These are phyloP conservation scores for Spheniscus mendiculus DNA, from an alignment of 2,113 vertebrate genomes.

Conservation along the genomic window DNA sequence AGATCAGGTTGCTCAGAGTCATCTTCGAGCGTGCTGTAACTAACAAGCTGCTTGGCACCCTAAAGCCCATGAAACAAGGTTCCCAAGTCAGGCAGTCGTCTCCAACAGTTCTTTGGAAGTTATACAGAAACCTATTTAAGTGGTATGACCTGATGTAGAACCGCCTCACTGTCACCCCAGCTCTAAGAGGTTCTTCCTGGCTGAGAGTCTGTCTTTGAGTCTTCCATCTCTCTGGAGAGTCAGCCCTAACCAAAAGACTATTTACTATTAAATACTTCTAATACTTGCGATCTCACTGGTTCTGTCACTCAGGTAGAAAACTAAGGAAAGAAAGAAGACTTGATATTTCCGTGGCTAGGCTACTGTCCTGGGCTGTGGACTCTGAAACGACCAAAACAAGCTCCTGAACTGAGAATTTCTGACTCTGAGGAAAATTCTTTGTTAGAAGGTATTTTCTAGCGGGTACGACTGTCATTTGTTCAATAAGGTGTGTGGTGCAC, in stretches of 20 bases:
- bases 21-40: neutral
- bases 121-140: neutral
- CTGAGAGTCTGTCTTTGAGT: neutral
- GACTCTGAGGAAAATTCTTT: neutral
- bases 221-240: neutral
- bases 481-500: too few species aligned
- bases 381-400: neutral
- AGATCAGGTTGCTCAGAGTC: neutral
- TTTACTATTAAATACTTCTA: neutral
- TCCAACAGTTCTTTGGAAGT: neutral
- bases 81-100: neutral
- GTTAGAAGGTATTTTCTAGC: neutral
- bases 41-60: neutral
- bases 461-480: neutral
- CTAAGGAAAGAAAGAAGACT: neutral
- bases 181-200: neutral
- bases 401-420: neutral
- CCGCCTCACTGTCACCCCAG: neutral
- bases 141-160: neutral
- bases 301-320: neutral
- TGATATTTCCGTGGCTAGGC: accelerated
- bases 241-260: neutral
- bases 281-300: neutral
- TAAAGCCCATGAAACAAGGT: neutral
- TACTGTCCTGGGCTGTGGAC: neutral